phyloP scores from a whole-genome alignment of 2,113 vertebrate genomes.

The Neofelis nebulosa region DNA sequence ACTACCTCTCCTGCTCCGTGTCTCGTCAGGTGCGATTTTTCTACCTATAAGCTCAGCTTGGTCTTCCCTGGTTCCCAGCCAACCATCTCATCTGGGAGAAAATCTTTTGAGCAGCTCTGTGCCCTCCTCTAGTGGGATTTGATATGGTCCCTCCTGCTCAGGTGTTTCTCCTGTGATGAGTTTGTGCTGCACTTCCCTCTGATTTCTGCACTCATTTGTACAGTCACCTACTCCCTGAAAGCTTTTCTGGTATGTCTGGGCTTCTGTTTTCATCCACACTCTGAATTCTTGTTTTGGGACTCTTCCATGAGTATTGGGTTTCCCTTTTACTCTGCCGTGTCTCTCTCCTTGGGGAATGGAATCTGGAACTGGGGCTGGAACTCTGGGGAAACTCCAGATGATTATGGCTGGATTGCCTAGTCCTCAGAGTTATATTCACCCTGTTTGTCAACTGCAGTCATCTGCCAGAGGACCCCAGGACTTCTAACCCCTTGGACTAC shows the following conservation, averaged over 20 bases:
- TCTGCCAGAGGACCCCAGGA: neutral
- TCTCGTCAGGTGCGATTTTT: neutral
- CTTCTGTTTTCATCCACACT: neutral
- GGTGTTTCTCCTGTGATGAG: neutral
- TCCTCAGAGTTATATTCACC: neutral
- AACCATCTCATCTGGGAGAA: neutral
- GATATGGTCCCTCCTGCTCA: neutral
- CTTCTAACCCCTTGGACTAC: neutral
- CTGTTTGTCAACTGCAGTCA: neutral
- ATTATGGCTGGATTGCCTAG: neutral
- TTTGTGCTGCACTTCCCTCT: neutral
- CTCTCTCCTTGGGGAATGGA: neutral
- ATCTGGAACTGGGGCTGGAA: neutral
- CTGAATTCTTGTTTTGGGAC: neutral
- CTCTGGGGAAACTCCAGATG: neutral
- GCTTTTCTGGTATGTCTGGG: neutral
- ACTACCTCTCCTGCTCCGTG: neutral
- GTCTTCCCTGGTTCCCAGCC: neutral
- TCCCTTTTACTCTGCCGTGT: neutral
- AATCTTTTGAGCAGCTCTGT: neutral
- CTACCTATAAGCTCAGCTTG: neutral
- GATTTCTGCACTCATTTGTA: neutral
- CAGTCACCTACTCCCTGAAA: neutral
- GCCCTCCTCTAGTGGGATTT: neutral
- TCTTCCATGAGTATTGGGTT: neutral